Evolutionary conservation across 2,888 invertebrate species (phyloP).

Genomic region (Nematopogon swammerdamellus): DNA sequence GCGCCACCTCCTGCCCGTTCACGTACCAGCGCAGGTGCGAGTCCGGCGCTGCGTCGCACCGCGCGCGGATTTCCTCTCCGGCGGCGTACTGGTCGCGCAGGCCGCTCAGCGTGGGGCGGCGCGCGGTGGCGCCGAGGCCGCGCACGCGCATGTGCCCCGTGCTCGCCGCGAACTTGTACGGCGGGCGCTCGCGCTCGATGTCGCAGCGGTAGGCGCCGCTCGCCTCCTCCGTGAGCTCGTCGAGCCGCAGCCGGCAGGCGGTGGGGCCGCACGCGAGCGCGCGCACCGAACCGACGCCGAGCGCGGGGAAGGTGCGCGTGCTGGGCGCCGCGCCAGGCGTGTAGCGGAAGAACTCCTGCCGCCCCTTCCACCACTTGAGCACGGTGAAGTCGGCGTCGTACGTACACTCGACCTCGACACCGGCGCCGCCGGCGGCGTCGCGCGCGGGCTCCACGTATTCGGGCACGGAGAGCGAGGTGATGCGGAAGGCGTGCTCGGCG

Average conservation of each 20-base stretch:
- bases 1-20: constrained; percentile 30
- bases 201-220: constrained; percentile 41
- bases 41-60: constrained; percentile 30
- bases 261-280: constrained; percentile 34
- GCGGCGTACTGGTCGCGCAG: constrained; percentile 29
- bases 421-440: constrained; percentile 13
- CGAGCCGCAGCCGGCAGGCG: constrained; percentile 31
- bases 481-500: constrained; percentile 27
- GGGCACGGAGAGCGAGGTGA: constrained; percentile 35
- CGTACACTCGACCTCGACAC: constrained; percentile 35
- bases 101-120: constrained; percentile 33
- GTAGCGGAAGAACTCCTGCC: constrained; percentile 41
- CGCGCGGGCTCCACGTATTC: constrained; percentile 26
- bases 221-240: constrained; percentile 34
- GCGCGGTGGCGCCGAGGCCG: constrained; percentile 27
- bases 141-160: constrained; percentile 36
- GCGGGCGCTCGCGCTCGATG: constrained; percentile 35
- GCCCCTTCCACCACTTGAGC: constrained; percentile 43
- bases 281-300: constrained; percentile 35
- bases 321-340: constrained; percentile 35
- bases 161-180: constrained; percentile 32
- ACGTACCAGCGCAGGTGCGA: constrained; percentile 41
- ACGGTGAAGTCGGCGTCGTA: constrained; percentile 46
- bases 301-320: constrained; percentile 31
- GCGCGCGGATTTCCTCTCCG: constrained; percentile 33